Conservation (phyloP, 2,888 invertebrate genomes). For the Anodontia alba region DNA sequence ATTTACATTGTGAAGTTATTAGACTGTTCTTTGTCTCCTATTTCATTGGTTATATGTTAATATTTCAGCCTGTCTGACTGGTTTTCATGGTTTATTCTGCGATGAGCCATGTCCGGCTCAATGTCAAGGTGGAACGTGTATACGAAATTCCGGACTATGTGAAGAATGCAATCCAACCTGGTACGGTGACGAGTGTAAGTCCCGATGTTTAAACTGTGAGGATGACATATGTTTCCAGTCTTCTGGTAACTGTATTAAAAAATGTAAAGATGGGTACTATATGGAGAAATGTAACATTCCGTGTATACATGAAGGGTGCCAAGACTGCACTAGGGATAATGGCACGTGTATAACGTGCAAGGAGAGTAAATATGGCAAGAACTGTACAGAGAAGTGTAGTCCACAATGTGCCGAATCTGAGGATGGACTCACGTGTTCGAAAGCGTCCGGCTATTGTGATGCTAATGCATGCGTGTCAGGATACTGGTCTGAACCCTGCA, state of each 20-base stretch:
- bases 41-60: too few species aligned
- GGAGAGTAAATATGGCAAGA: constrained; percentile 23
- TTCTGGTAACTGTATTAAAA: constrained; percentile 28
- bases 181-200: constrained; percentile 25
- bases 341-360: constrained; percentile 50
- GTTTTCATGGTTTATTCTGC: constrained; percentile 40
- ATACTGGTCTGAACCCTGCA: constrained; percentile 28
- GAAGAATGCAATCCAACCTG: constrained; percentile 31
- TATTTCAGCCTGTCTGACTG: constrained; percentile 47
- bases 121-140: constrained; percentile 43
- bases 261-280: constrained; percentile 49
- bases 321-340: constrained; percentile 24
- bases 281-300: constrained; percentile 6
- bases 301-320: constrained; percentile 36
- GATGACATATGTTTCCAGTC: constrained; percentile 33
- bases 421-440: constrained; percentile 36
- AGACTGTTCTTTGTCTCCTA: too few species aligned
- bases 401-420: constrained; percentile 30
- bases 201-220: constrained; percentile 40
- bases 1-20: too few species aligned
- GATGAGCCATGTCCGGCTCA: constrained; percentile 38
- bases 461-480: constrained; percentile 24
- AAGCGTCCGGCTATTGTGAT: constrained; percentile 41
- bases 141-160: constrained; percentile 35
- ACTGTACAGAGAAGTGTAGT: constrained; percentile 34